phyloP scores from a whole-genome alignment of 2,797 vertebrate genomes.

The Antrozous pallidus region DNA sequence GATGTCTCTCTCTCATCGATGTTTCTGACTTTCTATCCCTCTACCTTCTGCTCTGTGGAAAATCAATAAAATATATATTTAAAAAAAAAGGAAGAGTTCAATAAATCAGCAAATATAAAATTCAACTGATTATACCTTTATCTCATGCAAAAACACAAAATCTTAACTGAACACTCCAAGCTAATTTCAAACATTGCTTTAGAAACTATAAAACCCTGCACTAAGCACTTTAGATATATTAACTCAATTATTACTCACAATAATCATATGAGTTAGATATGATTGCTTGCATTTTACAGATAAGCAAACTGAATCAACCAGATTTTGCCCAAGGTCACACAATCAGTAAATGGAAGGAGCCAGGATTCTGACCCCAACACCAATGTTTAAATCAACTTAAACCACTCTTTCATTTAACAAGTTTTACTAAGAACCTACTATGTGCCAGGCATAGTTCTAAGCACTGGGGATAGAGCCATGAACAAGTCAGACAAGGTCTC shows the following conservation, averaged over 20 bases:
- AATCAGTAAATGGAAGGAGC: background rate
- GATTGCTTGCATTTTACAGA: background rate
- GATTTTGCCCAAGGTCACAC: background rate
- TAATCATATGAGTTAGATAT: background rate
- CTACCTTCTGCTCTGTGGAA: too few species aligned
- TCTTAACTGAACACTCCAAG: background rate
- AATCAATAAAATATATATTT: too few species aligned
- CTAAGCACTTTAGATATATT: background rate
- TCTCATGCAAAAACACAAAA: conserved; percentile 43
- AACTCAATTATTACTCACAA: background rate
- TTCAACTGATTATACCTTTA: background rate
- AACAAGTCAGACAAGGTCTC: background rate
- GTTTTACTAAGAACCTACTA: background rate
- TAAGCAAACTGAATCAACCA: background rate
- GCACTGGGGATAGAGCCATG: background rate
- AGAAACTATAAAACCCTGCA: background rate
- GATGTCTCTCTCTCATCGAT: too few species aligned
- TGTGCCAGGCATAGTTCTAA: background rate
- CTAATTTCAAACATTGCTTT: conserved; percentile 3
- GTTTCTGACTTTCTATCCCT: too few species aligned
- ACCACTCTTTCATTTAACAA: background rate
- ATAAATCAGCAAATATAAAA: conserved; percentile 25
- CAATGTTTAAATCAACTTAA: background rate
- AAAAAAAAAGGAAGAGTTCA: too few species aligned
- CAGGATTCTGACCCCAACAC: background rate